A percentile compares a stretch with the other conserved stretches of the same genome.
Conservation (phyloP, 2,797 vertebrate genomes). For the Zalophus californianus region DNA sequence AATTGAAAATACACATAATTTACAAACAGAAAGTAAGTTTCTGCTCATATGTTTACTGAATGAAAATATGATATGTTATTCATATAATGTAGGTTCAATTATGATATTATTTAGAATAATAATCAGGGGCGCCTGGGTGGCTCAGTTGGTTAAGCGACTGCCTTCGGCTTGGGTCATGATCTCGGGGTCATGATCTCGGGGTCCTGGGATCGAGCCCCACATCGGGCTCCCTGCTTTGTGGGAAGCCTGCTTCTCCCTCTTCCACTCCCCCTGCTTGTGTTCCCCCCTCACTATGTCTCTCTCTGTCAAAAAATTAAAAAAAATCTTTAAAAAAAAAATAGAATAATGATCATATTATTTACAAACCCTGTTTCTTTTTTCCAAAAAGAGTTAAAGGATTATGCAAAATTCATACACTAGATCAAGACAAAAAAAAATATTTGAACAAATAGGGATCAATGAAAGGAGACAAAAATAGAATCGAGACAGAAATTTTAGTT, state of each 20-base stretch:
- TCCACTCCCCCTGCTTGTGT: no score
- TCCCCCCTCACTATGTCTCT: no score
- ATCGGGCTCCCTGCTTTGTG: no score
- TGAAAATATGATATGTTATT: not conserved
- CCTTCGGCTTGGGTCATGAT: no score
- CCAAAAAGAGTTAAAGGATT: not conserved
- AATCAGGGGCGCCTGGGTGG: no score
- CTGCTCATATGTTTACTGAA: not conserved
- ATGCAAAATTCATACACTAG: not conserved
- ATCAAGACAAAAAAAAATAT: not conserved
- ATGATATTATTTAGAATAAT: not conserved
- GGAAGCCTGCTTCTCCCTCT: no score
- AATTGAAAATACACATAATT: not conserved
- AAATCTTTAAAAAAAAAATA: no score
- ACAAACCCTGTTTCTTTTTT: not conserved
- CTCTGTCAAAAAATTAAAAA: no score
- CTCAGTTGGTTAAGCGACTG: no score
- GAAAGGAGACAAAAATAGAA: not conserved
- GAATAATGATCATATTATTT: not conserved
- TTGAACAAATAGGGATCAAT: not conserved
- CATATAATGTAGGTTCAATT: not conserved
- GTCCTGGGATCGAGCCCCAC: no score
- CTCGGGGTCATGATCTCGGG: no score
- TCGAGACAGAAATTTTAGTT: not conserved
- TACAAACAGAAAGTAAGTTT: not conserved